Percentiles rank a stretch among this genome's conserved stretches.
Conservation (phyloP, 1,140 invertebrate genomes). For the Sycobia sp. region DNA sequence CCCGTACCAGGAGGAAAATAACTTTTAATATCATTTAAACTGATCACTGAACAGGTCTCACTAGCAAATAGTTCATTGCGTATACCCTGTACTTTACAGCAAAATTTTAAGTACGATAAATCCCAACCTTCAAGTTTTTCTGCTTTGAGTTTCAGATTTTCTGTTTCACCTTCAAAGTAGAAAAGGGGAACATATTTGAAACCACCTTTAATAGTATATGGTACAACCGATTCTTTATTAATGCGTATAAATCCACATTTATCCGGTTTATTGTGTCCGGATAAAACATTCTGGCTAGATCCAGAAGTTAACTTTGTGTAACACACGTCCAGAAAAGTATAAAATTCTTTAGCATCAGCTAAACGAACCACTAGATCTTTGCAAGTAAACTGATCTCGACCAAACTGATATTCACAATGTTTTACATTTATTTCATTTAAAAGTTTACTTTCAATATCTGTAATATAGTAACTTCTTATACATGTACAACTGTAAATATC, state of each 20-base stretch:
- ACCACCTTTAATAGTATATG: conserved; percentile 83
- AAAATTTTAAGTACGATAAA: conserved; percentile 89
- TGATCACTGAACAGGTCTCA: conserved; percentile 87
- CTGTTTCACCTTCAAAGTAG: conserved; percentile 91
- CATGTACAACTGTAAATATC: conserved; percentile 87
- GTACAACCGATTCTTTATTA: conserved; percentile 92
- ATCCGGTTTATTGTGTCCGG: conserved; percentile 64
- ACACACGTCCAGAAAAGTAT: conserved; percentile 86
- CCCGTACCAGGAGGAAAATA: conserved; percentile 87
- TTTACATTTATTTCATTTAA: conserved; percentile 92
- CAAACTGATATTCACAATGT: conserved; percentile 91
- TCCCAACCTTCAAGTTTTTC: conserved; percentile 88
- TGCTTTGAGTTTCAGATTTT: conserved; percentile 84
- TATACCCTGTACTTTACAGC: conserved; percentile 92
- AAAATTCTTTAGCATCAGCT: conserved; percentile 87
- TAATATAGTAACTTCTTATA: conserved; percentile 92
- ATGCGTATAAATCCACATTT: conserved; percentile 93
- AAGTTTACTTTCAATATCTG: conserved; percentile 84
- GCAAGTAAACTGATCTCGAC: conserved; percentile 83
- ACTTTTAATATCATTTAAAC: conserved; percentile 85
- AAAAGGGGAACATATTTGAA: conserved; percentile 92
- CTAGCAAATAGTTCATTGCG: conserved; percentile 87
- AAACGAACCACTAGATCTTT: conserved; percentile 89
- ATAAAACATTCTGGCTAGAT: conserved; percentile 65
- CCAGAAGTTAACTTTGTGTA: conserved; percentile 77